Evolutionary conservation across 2,113 vertebrate genomes (phyloP).

Genomic region (Aspidoscelis tigris): DNA sequence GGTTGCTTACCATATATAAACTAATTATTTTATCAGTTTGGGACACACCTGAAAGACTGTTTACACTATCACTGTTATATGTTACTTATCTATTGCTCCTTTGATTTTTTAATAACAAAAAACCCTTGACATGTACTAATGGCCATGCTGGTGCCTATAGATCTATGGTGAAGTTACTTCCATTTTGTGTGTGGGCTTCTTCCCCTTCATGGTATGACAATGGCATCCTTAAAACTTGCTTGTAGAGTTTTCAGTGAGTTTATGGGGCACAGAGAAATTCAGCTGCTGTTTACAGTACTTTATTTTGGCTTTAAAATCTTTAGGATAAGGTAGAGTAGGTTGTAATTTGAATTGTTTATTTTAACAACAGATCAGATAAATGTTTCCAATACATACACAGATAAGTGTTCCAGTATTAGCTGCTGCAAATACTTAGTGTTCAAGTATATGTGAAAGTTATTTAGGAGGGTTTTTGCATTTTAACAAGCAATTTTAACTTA

Average conservation of each 20-base stretch:
- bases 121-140: neutral
- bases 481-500: neutral
- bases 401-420: neutral
- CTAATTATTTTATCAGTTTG: neutral
- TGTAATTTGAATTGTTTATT: neutral
- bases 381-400: neutral
- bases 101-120: neutral
- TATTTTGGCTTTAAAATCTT: too few relatives aligned
- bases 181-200: neutral
- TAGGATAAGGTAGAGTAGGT: neutral
- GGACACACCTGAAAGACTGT: neutral
- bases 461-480: neutral
- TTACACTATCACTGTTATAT: neutral
- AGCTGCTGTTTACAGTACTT: neutral
- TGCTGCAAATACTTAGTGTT: neutral
- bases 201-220: neutral
- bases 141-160: neutral
- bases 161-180: neutral
- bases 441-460: neutral
- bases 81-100: neutral
- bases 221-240: neutral
- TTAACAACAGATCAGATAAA: neutral
- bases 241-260: neutral
- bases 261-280: neutral
- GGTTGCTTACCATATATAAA: too few relatives aligned